These are phyloP conservation scores for Malurus elegans DNA, from an alignment of 2,113 vertebrate species.

Conservation along the genomic window DNA sequence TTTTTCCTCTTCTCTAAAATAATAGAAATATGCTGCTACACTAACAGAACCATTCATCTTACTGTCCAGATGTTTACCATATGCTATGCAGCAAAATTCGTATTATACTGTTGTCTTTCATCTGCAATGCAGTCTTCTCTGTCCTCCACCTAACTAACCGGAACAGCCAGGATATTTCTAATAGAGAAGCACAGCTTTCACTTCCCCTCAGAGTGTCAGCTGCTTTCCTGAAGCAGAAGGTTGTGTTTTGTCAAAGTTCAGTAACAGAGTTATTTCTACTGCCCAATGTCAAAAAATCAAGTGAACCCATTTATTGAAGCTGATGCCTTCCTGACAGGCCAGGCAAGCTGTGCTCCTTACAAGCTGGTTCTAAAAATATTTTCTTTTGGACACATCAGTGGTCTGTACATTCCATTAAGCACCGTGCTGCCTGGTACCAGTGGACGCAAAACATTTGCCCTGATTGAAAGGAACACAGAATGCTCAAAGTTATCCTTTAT, in stretches of 20 bases:
- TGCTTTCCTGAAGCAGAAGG: constrained; percentile 67
- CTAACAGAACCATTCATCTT: background rate
- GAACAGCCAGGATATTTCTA: background rate
- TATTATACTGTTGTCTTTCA: background rate
- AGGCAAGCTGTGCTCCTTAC: constrained; percentile 52
- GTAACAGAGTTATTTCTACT: constrained; percentile 51
- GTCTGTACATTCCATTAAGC: constrained; percentile 32
- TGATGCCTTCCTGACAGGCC: constrained; percentile 79
- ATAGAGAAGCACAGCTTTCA: background rate
- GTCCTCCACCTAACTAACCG: constrained; percentile 67
- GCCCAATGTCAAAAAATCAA: constrained; percentile 76
- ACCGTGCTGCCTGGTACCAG: background rate
- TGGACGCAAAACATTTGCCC: background rate
- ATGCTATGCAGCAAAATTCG: background rate
- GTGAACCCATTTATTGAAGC: constrained; percentile 75
- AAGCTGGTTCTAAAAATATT: constrained; percentile 64
- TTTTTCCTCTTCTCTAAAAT: background rate
- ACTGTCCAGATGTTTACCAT: background rate
- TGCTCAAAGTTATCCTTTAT: background rate
- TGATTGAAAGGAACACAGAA: background rate
- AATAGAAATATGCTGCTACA: background rate
- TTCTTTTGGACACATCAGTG: constrained; percentile 76
- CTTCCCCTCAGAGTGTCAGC: constrained; percentile 72
- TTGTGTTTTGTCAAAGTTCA: constrained; percentile 70
- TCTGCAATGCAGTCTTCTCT: background rate